Base-by-base conservation (phyloP, 2,113 vertebrate genomes). In the Megaleporinus macrocephalus region DNA sequence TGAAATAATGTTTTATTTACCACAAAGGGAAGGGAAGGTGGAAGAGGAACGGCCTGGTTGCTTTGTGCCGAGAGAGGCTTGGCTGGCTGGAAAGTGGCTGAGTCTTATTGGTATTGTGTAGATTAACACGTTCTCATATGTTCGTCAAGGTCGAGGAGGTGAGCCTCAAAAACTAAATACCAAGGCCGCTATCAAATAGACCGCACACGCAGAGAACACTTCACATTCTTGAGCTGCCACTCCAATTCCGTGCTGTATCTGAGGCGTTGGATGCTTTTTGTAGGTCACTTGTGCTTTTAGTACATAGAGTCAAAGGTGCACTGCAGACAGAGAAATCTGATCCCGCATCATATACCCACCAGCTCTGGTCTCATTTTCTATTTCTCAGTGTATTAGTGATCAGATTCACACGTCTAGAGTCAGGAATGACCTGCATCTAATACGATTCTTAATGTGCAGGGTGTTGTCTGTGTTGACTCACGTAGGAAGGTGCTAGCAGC, bases 1-100 rank as follows among this genome's bases (percentile, higher is more conserved):
- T 89, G 90, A 94, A 94, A 93, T 95, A 92, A 93, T 93, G 91
- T 93, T 96, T 92, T 94, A 93, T 93, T 96, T 94, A 91, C 92
- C 91, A 93, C 89, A 94, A 91, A 92, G 89, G 88, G 89, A 94
- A 93, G 87, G 89, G 89, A 94, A 93, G 87, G 89, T 91, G 84
- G 89, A 80, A 87, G 84, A 90, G 89, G 89, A 90, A 91, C 91
- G 88, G 89, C 90, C 78, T 47, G n/a, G 81, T 84, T 76, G 80
- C 81, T 65, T 61, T 62, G 76, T 84, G 74, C 87, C 87, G 84
- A 87, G 87, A 87, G 81, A 69, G 85, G 87, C 81, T 77, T 80
- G 86, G 61, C 83, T 88, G 78, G 75, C 81, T 81, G 44, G 9
- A 16, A 11, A 62, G 73, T 22, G 53, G 55, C 41, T 36, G 47